Evolutionary conservation across 2,113 vertebrate genomes (phyloP), one percentile per base, ranked within the genome.

Genomic region (Anoura caudifer): DNA sequence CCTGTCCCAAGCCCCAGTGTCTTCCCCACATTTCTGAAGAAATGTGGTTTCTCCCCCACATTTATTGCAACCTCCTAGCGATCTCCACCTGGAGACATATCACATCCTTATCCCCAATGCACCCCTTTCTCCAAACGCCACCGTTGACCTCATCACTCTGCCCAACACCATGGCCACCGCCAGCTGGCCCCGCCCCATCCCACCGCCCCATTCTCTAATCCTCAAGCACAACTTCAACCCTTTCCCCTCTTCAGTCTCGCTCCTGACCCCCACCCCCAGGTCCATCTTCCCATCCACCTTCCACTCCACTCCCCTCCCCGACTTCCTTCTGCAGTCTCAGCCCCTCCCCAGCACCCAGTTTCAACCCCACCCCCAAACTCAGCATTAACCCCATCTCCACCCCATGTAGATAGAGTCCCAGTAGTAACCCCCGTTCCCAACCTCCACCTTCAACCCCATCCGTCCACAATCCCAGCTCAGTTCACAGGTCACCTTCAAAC

Each of bases 121-220:
- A 22, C n/a, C 13, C 43, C 33, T 83, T 50, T 41, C 67, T 50
- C 61, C 69, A n/a, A 28, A 63, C 0, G 1, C 56, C 67, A 9
- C 33, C 69, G 65, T 77, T 33, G 83, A 70, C 16, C 24, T 73
- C 61, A 20, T n/a, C 45, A 8, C 81, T 38, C 1, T n/a, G 67
- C 41, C 88, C 24, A 13, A 17, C 2, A 24, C 31, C 52, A 19
- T 33, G 90, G n/a, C 24, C 41, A 14, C 20, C 5, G 15, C 16
- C 69, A 67, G 3, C 14, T 3, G 33, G 19, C 26, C 65, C 56
- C 38, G 41, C 6, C 81, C n/a, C 24, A 5, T 16, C 26, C 33
- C 20, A 0, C 0, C 15, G 17, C 73, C 54, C 5, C 3, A 47
- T 56, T 56, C 50, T 70, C 50, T 26, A 16, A 5, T 69, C n/a